Percentiles rank a stretch among this genome's conserved stretches.
phyloP scores from a whole-genome alignment of 2,888 invertebrate genomes.

The Pheosia gnoma region DNA sequence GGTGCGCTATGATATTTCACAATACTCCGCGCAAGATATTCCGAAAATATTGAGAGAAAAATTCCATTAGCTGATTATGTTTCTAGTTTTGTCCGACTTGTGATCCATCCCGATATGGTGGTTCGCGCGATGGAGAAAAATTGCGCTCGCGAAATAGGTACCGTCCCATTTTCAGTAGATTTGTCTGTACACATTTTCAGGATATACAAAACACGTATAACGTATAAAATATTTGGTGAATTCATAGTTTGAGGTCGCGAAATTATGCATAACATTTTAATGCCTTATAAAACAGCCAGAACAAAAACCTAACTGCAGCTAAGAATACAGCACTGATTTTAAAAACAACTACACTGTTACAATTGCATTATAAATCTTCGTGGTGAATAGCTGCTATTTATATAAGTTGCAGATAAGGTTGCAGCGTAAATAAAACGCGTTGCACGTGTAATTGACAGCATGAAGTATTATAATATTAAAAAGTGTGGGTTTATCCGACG shows the following conservation, averaged over 20 bases:
- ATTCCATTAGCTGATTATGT: too few species aligned
- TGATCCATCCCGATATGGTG: too few species aligned
- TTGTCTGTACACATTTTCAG: too few species aligned
- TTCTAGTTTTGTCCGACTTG: too few species aligned
- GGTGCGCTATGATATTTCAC: too few species aligned
- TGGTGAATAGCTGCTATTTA: slow-evolving; percentile 35
- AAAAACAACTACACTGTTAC: neutral
- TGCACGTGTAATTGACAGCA: slow-evolving; percentile 60
- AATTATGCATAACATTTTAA: neutral
- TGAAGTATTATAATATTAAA: slow-evolving; percentile 73
- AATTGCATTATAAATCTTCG: neutral
- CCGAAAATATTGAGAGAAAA: too few species aligned
- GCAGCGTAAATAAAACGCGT: slow-evolving; percentile 22
- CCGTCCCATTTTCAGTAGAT: too few species aligned
- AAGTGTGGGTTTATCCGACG: slow-evolving; percentile 61
- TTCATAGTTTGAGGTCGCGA: neutral
- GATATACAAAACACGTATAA: too few species aligned
- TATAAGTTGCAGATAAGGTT: slow-evolving; percentile 14
- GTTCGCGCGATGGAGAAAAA: too few species aligned
- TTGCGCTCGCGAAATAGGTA: too few species aligned
- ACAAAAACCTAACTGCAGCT: neutral
- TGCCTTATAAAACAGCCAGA: neutral
- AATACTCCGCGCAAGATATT: too few species aligned
- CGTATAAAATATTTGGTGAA: neutral
- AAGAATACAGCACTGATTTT: neutral